Evolutionary conservation across 64 coral and sea anemone genomes (phyloP), one percentile per base, ranked within the genome.

Genomic region (Astreopora myriophthalma): DNA sequence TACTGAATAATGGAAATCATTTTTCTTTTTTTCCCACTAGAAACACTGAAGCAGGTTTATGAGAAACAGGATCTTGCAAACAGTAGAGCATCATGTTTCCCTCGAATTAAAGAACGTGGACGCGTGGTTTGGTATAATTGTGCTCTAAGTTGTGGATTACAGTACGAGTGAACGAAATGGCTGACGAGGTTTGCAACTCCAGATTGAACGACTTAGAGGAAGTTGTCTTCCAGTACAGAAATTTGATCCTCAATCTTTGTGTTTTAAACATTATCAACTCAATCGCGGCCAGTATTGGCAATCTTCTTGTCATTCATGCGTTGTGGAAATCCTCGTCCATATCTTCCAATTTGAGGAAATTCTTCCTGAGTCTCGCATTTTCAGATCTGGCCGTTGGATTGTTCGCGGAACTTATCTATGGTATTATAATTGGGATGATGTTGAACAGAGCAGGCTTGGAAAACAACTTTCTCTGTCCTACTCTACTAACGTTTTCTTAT

Each of bases 331-430:
- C 75, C 11, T 29, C 40, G 42, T 13, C 75, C 24, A 49, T 78
- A 28, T 13, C 46, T 14, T 8, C 42, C 13, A 51, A 17, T 51
- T 28, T 51, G 19, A 44, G 26, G 46, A 26, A 1, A 12, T 51
- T 78, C 14, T 65, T 84, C 8, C 5, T 84, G 17, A 76, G 87
- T n/a, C 63, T 89, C 22, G 57, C 73, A 27, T 20, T 89, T 16
- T 89, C 87, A 30, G 87, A 79, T 40, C 75, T 89, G 40, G 34
- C 72, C 0, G 74, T 79, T 3, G 87, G 55, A 63, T 19, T 89
- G n/a, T 40, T 77, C 6, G 57, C 74, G 3, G 49, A 89, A 38
- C 74, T 39, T 20, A 66, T 64, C 2, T 67, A 29, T 77, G 74
- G 74, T 29, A 42, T 16, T 31, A 22, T 78, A 12, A 29, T 78